Evolutionary conservation across 2,113 vertebrate genomes (phyloP), one percentile per base, ranked within the genome.

Genomic region (Psittacula cyanocephala): DNA sequence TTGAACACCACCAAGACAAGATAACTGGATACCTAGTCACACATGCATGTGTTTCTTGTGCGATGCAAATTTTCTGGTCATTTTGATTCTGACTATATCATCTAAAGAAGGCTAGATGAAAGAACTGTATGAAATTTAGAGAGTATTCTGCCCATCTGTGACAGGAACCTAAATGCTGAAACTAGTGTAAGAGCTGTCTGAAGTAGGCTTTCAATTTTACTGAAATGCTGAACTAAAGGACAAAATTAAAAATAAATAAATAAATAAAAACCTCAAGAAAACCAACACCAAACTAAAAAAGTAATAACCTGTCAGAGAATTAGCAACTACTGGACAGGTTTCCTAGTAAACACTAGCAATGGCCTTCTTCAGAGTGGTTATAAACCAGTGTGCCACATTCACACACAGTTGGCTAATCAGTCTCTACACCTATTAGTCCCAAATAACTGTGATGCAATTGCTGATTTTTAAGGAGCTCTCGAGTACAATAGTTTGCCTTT

Each of bases 361-460:
- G 3, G 15, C 10, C 22, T 24, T 12, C n/a, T 53, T 55, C 35
- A 20, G 19, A 60, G 6, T 2, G 12, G 44, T 7, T 53, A 27
- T 23, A 67, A 92, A 75, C 17, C 10, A 37, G 2, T 2, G 3
- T 43, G 11, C 5, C 25, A 16, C 0, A 0, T 11, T 53, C 10
- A 71, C 23, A 53, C 82, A 62, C 14, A 44, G 24, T 0, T 70
- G 22, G 23, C 10, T 79, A 13, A 35, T 47, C 16, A 41, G 20
- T 37, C 52, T 65, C 22, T 47, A 28, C 0, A 8, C 3, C 6
- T 77, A 39, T 35, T 52, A 46, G 62, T 57, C 27, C 3, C 0
- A 5, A 44, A 28, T 31, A 70, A 44, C 16, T 55, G 10, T 7
- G 13, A 52, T 33, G n/a, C 3, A 69, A 12, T 28, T 77, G 13